Percentiles rank a stretch among this genome's conserved stretches.
Evolutionary conservation across 2,113 vertebrate genomes (phyloP).

Genomic region (Hippocampus zosterae): DNA sequence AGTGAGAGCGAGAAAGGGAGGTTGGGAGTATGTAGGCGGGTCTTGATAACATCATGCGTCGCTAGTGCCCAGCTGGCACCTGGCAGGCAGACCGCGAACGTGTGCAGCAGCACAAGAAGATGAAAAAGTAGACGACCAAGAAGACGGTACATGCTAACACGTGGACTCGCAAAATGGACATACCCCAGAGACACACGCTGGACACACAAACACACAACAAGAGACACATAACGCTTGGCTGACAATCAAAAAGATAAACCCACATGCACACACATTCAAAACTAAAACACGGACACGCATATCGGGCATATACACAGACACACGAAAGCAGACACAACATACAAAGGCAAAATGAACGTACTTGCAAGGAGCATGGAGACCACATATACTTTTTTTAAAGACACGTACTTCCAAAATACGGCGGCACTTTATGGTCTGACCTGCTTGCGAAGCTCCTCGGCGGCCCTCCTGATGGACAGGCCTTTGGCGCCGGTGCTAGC

Average conservation of each 20-base stretch:
- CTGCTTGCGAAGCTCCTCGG: constrained; percentile 95
- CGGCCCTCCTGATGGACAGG: constrained; percentile 79
- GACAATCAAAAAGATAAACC: too few relatives aligned
- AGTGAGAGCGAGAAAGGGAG: not conserved
- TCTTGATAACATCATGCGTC: constrained; percentile 76
- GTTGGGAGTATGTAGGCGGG: constrained; percentile 49
- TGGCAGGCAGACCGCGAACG: constrained; percentile 67
- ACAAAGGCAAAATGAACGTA: too few relatives aligned
- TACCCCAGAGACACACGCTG: too few relatives aligned
- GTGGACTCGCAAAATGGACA: not conserved
- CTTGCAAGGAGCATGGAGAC: too few relatives aligned
- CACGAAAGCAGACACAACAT: too few relatives aligned
- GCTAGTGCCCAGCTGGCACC: constrained; percentile 73
- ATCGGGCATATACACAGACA: too few relatives aligned
- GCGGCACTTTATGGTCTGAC: constrained; percentile 34
- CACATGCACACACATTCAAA: too few relatives aligned
- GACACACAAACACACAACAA: too few relatives aligned
- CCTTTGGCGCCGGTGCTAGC: constrained; percentile 79
- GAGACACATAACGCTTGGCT: too few relatives aligned
- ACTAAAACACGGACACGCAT: too few relatives aligned
- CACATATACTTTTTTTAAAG: too few relatives aligned
- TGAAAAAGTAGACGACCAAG: not conserved
- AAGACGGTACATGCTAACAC: not conserved
- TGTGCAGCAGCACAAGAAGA: constrained; percentile 57
- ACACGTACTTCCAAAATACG: too few relatives aligned